Percentiles rank a stretch among this genome's conserved stretches.
Evolutionary conservation across 2,113 vertebrate species (phyloP).

Genomic region (Silurus asotus): DNA sequence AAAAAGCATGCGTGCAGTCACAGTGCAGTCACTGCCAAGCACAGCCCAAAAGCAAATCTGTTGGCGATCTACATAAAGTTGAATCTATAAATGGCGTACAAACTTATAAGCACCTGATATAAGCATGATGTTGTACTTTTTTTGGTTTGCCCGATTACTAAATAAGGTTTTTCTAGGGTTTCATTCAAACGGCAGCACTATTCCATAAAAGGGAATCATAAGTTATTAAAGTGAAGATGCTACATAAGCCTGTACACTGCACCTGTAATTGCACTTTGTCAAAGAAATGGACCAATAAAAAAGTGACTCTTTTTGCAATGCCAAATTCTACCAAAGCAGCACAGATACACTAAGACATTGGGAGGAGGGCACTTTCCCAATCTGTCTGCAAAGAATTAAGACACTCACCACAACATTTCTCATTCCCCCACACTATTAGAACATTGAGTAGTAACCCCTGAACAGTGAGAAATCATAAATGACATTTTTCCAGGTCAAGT

Average conservation of each 20-base stretch:
- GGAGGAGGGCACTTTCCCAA: not conserved
- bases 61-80: not conserved
- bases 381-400: not conserved
- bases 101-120: not conserved
- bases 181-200: not conserved
- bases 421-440: not conserved
- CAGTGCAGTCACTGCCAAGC: not conserved
- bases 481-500: not conserved
- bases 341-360: not conserved
- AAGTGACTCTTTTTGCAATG: not conserved
- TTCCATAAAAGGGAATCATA: not conserved
- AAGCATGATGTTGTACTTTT: not conserved
- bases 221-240: not conserved
- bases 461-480: constrained; percentile 9
- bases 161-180: not conserved
- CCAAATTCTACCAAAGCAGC: not conserved
- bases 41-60: not conserved
- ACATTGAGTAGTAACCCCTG: not conserved
- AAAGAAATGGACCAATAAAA: not conserved
- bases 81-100: not conserved
- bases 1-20: not conserved
- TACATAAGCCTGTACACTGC: not conserved
- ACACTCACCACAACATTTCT: constrained; percentile 9
- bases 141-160: not conserved
- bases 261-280: not conserved